phyloP scores from a whole-genome alignment of 2,888 invertebrate genomes.

The Nymphalis c-album region DNA sequence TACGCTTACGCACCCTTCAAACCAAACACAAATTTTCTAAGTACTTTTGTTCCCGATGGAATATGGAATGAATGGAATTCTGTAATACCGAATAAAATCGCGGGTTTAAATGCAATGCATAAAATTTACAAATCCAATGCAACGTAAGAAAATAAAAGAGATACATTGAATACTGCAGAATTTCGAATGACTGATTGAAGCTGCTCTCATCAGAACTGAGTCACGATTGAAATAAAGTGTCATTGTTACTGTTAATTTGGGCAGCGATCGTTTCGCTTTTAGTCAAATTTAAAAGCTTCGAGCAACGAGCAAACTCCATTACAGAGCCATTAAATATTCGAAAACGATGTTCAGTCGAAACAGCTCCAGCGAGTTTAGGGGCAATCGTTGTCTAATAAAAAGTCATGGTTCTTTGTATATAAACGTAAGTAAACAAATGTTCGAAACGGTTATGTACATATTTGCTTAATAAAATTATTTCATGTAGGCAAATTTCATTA shows the following conservation, averaged over 20 bases:
- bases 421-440: neutral
- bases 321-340: conserved; percentile 40
- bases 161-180: neutral
- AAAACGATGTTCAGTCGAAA: conserved; percentile 33
- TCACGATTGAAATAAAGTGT: conserved; percentile 22
- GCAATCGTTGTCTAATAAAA: conserved; percentile 38
- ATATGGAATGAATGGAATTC: too few species aligned
- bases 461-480: too few species aligned
- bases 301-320: conserved; percentile 41
- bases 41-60: too few species aligned
- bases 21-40: too few species aligned
- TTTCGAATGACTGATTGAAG: neutral
- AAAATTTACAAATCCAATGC: too few species aligned
- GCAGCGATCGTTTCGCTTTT: conserved; percentile 30
- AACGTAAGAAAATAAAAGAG: neutral
- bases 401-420: conserved; percentile 27
- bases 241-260: conserved; percentile 37
- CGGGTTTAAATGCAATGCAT: too few species aligned
- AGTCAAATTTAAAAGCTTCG: conserved; percentile 35
- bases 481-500: too few species aligned
- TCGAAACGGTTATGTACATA: neutral
- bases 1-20: too few species aligned
- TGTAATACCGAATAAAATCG: too few species aligned
- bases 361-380: conserved; percentile 27
- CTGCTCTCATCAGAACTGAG: conserved; percentile 8